Percentiles rank a stretch among this genome's conserved stretches.
These are phyloP conservation scores for Drosophila seclusa DNA, from an alignment of 2,888 invertebrate genomes.

Conservation along the genomic window DNA sequence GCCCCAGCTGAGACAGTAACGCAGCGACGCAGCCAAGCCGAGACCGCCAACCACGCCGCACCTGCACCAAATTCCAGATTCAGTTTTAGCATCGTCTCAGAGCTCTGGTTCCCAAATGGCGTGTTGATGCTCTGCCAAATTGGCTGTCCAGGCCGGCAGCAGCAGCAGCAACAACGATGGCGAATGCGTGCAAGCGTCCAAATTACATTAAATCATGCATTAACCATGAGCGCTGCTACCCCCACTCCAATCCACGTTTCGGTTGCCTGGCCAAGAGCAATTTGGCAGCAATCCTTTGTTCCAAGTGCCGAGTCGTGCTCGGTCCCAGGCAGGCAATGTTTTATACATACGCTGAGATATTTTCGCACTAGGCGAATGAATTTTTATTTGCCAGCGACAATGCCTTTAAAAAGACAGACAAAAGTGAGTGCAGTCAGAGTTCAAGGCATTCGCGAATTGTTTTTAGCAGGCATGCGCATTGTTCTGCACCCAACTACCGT, in stretches of 20 bases:
- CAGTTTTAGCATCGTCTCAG: constrained; percentile 16
- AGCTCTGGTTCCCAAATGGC: constrained; percentile 70
- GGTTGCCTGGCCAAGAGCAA: constrained; percentile 54
- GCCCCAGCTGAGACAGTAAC: constrained; percentile 54
- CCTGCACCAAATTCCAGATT: constrained; percentile 42
- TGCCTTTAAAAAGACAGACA: constrained; percentile 16
- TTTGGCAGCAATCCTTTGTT: constrained; percentile 77
- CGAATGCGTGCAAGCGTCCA: constrained; percentile 71
- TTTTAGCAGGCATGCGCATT: constrained; percentile 1
- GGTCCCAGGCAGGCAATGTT: constrained; percentile 59
- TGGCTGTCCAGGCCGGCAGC: constrained; percentile 46
- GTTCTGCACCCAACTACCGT: constrained; percentile 6
- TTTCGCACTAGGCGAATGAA: constrained; percentile 59
- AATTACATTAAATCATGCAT: constrained; percentile 82
- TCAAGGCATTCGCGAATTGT: constrained; percentile 30
- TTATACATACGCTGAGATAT: constrained; percentile 66
- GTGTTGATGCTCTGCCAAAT: constrained; percentile 82
- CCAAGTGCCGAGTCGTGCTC: constrained; percentile 54
- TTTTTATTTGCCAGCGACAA: constrained; percentile 68
- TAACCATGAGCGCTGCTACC: constrained; percentile 76
- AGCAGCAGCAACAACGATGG: constrained; percentile 12
- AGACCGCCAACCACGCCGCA: constrained; percentile 21
- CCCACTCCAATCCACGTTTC: neutral
- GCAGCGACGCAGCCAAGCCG: neutral
- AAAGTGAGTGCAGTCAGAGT: constrained; percentile 26